Base-by-base conservation (phyloP, 2,797 vertebrate genomes). In the Sebastes kiyomatsui region DNA sequence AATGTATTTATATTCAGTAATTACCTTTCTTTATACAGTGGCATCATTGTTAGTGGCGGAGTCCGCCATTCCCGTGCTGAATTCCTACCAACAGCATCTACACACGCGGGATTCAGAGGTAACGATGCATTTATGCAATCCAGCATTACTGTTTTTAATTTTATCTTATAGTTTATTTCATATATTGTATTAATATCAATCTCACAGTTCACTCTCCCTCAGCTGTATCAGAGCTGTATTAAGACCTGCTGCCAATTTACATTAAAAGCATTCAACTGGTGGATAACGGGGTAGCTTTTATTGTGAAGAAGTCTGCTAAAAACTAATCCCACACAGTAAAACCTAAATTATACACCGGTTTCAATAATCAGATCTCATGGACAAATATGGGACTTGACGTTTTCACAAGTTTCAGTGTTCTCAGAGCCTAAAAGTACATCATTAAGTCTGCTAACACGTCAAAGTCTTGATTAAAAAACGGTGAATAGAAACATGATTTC, bases 401-500 rank as follows among this genome's bases (percentile, higher is more conserved):
- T 20, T 61, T 23, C 20, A 3, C 22, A 32, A 25, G 13, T 54
- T 42, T 61, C 13, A 22, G 10, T 59, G 25, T 4, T 77, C 77
- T 69, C 16, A 42, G 32, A 69, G 35, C 18, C 7, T 7, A 9
- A 14, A 20, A n/a, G 12, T 18, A 5, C 22, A 27, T 6, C 22
- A 11, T 30, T 64, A 67, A 42, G 59, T 72, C 38, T 38, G 14
- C 75, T n/a, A 12, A 77, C 70, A 56, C 54, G 25, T 80, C 72
- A 59, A 30, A 79, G 59, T 72, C 52, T 82, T 75, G 58, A 83
- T 79, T 84, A 79, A 75, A 83, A 70, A 58, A 60, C 1, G 2
- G 60, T 4, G 10, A 67, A 67, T 13, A 35, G 9, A 42, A 69
- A 70, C 42, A 72, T 77, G 20, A 77, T 68, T 82, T 76, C 27